A percentile compares a stretch with the other conserved stretches of the same genome.
Conservation (phyloP, 1,140 invertebrate species). For the Drosophila leontia region DNA sequence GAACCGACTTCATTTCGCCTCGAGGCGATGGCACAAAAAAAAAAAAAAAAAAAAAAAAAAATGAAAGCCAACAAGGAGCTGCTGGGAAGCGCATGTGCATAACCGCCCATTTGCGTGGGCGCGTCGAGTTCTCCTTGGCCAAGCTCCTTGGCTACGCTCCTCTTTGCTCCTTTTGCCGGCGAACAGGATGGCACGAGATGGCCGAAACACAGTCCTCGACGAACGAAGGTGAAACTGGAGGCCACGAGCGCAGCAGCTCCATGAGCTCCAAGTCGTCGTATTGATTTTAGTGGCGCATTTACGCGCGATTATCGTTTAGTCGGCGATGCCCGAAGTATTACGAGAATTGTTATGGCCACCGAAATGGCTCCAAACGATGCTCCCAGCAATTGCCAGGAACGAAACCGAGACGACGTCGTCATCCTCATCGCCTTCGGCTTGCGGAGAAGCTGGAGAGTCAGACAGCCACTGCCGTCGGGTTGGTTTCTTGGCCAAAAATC, state of each 20-base stretch:
- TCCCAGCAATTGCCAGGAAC: constrained; percentile 58
- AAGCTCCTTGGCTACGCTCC: constrained; percentile 21
- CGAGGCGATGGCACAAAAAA: constrained; percentile 7
- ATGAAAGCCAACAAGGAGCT: constrained; percentile 16
- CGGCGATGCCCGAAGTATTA: constrained; percentile 82
- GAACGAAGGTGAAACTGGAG: constrained; percentile 71
- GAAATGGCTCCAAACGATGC: constrained; percentile 74
- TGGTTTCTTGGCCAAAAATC: constrained; percentile 14
- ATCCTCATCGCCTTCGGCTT: constrained; percentile 45
- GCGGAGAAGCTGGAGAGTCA: constrained; percentile 14
- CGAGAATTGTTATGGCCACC: constrained; percentile 81
- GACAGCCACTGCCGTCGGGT: constrained; percentile 12
- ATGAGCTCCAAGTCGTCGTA: constrained; percentile 66
- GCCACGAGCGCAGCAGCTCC: constrained; percentile 28
- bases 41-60: not conserved
- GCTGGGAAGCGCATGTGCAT: constrained; percentile 74
- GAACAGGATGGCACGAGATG: constrained; percentile 64
- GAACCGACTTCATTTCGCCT: constrained; percentile 55
- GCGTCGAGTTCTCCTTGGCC: constrained; percentile 23
- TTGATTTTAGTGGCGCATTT: constrained; percentile 83
- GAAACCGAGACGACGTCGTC: constrained; percentile 20
- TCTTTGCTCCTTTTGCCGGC: not conserved
- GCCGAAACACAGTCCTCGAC: constrained; percentile 16
- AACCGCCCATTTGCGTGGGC: constrained; percentile 62
- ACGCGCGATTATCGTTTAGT: constrained; percentile 83